Evolutionary conservation across 2,888 invertebrate genomes (phyloP).

Genomic region (Schizotus pectinicornis): DNA sequence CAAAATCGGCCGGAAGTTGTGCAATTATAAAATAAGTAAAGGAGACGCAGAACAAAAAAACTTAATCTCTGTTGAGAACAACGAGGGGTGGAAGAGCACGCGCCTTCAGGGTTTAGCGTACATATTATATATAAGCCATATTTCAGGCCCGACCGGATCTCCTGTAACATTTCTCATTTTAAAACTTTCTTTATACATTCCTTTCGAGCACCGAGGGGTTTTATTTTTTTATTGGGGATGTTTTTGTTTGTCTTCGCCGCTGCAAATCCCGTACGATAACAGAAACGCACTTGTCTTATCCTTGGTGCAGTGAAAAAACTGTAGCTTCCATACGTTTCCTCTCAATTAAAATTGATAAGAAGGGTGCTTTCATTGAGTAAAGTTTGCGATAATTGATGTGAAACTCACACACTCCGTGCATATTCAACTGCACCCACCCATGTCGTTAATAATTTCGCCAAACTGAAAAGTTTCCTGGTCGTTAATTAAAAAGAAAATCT

Average conservation of each 20-base stretch:
- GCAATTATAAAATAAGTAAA: slow-evolving; percentile 15
- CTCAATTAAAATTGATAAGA: too few species aligned
- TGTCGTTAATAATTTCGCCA: too few species aligned
- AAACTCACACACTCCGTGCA: too few species aligned
- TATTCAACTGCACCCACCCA: too few species aligned
- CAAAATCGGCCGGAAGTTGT: slow-evolving; percentile 11
- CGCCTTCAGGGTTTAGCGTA: slow-evolving; percentile 9
- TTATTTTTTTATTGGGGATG: slow-evolving; percentile 9
- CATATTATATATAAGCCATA: slow-evolving; percentile 24
- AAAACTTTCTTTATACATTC: slow-evolving; percentile 25
- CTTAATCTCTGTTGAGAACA: slow-evolving; percentile 12
- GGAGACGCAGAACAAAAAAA: slow-evolving; percentile 4
- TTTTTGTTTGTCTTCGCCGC: slow-evolving; percentile 17
- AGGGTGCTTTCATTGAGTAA: too few species aligned
- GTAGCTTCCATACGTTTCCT: too few species aligned
- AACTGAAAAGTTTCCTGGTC: too few species aligned
- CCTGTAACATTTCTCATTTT: slow-evolving; percentile 26
- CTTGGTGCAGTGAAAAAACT: too few species aligned
- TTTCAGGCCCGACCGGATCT: slow-evolving; percentile 21
- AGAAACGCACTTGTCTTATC: background rate
- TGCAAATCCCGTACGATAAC: slow-evolving; percentile 17
- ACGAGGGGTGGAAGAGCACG: slow-evolving; percentile 6
- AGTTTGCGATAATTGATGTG: too few species aligned
- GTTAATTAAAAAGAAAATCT: too few species aligned
- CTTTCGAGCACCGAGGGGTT: slow-evolving; percentile 10